Evolutionary conservation across 2,888 invertebrate genomes (phyloP).

Genomic region (Ischnus inquisitorius): DNA sequence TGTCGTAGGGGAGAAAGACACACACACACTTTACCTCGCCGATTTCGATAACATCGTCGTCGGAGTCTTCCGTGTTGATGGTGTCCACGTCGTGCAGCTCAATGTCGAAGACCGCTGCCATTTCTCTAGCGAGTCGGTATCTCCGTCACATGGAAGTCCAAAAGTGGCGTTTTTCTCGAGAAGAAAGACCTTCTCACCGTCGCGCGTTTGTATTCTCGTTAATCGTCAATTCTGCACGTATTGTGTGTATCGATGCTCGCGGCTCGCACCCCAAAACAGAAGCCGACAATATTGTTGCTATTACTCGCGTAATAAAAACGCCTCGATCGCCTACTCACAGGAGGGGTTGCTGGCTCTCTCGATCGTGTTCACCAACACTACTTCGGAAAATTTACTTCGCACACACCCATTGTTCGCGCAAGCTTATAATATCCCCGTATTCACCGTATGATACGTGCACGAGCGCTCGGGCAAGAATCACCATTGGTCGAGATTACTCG

Average conservation of each 20-base stretch:
- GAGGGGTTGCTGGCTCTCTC: constrained; percentile 36
- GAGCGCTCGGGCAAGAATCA: not conserved
- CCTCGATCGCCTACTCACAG: constrained; percentile 56
- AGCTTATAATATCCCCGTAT: not conserved
- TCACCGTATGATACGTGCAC: constrained; percentile 3
- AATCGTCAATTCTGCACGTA: not conserved
- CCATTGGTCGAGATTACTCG: constrained; percentile 20
- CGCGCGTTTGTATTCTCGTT: not conserved
- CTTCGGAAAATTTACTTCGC: not conserved
- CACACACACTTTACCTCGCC: constrained; percentile 91
- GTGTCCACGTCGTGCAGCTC: constrained; percentile 92
- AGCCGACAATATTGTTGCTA: constrained; percentile 63
- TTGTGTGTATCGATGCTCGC: not conserved
- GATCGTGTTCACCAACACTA: not conserved
- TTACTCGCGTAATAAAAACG: constrained; percentile 58
- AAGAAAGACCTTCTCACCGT: not conserved
- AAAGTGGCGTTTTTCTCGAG: not conserved
- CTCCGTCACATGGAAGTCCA: constrained; percentile 61
- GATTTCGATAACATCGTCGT: constrained; percentile 95
- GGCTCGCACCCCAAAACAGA: constrained; percentile 45
- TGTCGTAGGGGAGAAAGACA: not conserved
- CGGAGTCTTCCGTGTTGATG: constrained; percentile 91
- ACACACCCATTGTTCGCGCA: not conserved
- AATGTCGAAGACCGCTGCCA: constrained; percentile 97
- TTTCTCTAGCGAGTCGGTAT: constrained; percentile 78